Conservation (phyloP, 2,888 invertebrate species). For the Spicauda simplicius region DNA sequence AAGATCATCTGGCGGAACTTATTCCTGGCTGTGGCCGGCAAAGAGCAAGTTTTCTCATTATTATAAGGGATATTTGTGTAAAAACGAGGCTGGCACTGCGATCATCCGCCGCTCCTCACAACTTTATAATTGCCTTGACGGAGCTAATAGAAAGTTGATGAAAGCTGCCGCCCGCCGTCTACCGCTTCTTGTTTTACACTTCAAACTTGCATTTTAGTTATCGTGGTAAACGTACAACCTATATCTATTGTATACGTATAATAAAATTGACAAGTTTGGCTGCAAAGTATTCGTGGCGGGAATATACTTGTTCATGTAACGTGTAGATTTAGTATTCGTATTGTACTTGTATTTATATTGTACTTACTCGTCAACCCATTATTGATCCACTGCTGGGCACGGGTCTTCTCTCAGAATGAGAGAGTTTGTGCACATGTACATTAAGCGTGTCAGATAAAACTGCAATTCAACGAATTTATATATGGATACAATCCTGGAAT, state of each 20-base stretch:
- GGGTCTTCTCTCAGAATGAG: too few relatives aligned
- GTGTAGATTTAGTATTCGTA: too few relatives aligned
- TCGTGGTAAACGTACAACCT: slow-evolving; percentile 45
- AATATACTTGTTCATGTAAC: not conserved
- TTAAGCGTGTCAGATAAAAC: too few relatives aligned
- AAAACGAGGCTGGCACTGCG: slow-evolving; percentile 64
- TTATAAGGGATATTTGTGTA: slow-evolving; percentile 76
- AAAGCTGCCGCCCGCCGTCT: slow-evolving; percentile 69
- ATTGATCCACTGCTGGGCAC: too few relatives aligned
- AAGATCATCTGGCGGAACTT: slow-evolving; percentile 72
- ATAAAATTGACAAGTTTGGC: not conserved
- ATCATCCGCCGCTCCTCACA: slow-evolving; percentile 64
- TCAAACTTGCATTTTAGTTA: slow-evolving; percentile 71
- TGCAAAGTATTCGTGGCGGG: not conserved
- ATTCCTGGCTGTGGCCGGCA: slow-evolving; percentile 52
- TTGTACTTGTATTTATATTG: too few relatives aligned
- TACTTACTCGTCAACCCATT: too few relatives aligned
- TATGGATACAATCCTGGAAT: too few relatives aligned
- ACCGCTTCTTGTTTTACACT: slow-evolving; percentile 69
- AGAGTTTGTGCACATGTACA: too few relatives aligned
- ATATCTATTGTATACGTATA: not conserved
- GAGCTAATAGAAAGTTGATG: slow-evolving; percentile 80
- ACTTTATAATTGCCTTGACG: slow-evolving; percentile 82
- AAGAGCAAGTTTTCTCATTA: slow-evolving; percentile 81
- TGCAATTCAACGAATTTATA: too few relatives aligned